Percentiles rank a stretch among this genome's conserved stretches.
phyloP scores from a whole-genome alignment of 2,113 vertebrate species.

The Loxodonta africana region DNA sequence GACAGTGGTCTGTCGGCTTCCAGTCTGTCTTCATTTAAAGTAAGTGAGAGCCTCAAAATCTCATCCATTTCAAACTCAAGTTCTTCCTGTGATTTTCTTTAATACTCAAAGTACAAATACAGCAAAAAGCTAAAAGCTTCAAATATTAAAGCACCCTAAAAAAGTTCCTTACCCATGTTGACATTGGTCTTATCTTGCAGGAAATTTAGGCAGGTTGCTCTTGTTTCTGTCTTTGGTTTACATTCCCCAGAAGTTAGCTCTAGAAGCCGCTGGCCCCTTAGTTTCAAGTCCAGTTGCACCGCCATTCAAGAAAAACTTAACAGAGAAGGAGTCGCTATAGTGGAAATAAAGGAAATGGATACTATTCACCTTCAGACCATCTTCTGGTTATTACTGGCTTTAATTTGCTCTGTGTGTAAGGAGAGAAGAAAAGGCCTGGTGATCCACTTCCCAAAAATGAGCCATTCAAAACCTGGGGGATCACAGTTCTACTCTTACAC shows the following conservation, averaged over 20 bases:
- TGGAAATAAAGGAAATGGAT: neutral
- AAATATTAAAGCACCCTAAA: conserved; percentile 17
- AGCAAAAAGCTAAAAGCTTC: conserved; percentile 32
- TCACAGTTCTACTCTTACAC: neutral
- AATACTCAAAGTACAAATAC: neutral
- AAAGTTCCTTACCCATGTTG: neutral
- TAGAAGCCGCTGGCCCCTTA: neutral
- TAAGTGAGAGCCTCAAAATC: conserved; percentile 2
- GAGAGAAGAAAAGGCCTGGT: neutral
- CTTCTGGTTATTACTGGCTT: neutral
- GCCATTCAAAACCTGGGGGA: neutral
- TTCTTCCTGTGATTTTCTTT: conserved; percentile 20
- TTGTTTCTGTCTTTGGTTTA: neutral
- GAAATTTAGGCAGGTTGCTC: neutral
- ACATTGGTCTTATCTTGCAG: neutral
- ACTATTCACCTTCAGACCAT: neutral
- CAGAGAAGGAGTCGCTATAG: neutral
- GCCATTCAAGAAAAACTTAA: neutral
- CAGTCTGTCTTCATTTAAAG: conserved; percentile 12
- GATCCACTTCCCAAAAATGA: neutral
- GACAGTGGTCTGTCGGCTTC: neutral
- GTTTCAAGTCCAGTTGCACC: neutral
- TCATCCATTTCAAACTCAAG: conserved; percentile 35
- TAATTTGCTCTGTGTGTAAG: neutral
- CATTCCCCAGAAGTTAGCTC: neutral